Base-by-base conservation (phyloP, 2,888 invertebrate species). In the Perdita meconis region DNA sequence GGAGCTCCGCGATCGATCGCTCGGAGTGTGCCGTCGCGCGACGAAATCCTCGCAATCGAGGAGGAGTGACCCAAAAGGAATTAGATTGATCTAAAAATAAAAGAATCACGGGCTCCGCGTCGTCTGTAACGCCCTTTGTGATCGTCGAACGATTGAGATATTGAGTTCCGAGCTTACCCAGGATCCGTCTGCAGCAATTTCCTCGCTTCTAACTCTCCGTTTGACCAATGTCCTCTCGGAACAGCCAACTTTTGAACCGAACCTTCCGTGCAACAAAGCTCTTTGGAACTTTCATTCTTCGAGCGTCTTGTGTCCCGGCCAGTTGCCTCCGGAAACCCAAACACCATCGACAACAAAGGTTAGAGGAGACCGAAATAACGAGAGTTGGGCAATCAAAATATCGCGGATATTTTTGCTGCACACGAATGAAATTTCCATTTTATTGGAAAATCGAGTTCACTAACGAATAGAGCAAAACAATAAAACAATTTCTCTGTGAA, bases 1-100 rank as follows among this genome's bases (percentile, higher is more conserved):
- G 68, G 19, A 72, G 53, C 69, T 66, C n/a, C 67, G 38, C 38
- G 36, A 72, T 67, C 70, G 70, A 73, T 73, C 61, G 19, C 5
- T 8, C 26, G n/a, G 1, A 1, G 8, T 12, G 26, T n/a, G 26
- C 36, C 16, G 16, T 22, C 24, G 16, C 57, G 22, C 56, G 10
- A n/a, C n/a, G 2, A 34, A 16, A 16, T 38, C 6, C 30, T 0
- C 6, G 1, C 5, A 4, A 6, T 2, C 30, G 30, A 30, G 30
- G 30, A 4, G 34, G n/a, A 24, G 13, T 13, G 6, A 34, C 19
- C n/a, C 22, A 13, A 8, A 8, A 24, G 44, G 42, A 47, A 57
- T 66, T 36, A 57, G 19, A 47, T 19, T 47, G 22, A 10, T 47
- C 22, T 16, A 19, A 22, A 47, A 47, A 47, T 47, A 47, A 19